Conservation (phyloP, 2,797 vertebrate genomes). For the Iguana delicatissima region DNA sequence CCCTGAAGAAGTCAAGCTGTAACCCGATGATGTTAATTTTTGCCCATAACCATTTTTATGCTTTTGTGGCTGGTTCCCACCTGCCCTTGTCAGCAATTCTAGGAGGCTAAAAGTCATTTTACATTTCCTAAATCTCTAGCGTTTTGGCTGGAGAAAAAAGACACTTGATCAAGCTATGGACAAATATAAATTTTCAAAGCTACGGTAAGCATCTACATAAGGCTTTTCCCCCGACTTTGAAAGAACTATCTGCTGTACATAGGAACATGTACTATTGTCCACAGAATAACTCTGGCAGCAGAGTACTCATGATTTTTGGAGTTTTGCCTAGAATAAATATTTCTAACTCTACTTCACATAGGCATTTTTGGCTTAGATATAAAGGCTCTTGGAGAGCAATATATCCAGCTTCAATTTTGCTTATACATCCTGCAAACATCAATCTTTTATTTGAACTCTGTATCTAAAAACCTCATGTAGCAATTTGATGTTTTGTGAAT, state of each 20-base stretch:
- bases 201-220: constrained; percentile 45
- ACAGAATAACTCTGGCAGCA: constrained; percentile 75
- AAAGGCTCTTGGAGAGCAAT: constrained; percentile 74
- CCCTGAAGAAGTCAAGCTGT: background rate
- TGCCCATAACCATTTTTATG: background rate
- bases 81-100: background rate
- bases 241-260: constrained; percentile 75
- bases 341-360: constrained; percentile 77
- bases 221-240: constrained; percentile 61
- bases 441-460: constrained; percentile 74
- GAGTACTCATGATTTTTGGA: constrained; percentile 76
- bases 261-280: constrained; percentile 76
- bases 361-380: constrained; percentile 77
- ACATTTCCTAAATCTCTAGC: background rate
- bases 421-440: constrained; percentile 73
- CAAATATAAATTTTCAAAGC: constrained; percentile 61
- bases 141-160: background rate
- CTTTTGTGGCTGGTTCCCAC: background rate
- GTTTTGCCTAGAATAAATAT: constrained; percentile 78
- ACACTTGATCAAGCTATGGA: constrained; percentile 48
- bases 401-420: constrained; percentile 72
- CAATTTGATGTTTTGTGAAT: constrained; percentile 58
- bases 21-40: background rate
- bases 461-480: constrained; percentile 66
- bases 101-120: background rate